These are phyloP conservation scores for Cotesia chilonis DNA, from an alignment of 1,140 invertebrate species.

Conservation along the genomic window DNA sequence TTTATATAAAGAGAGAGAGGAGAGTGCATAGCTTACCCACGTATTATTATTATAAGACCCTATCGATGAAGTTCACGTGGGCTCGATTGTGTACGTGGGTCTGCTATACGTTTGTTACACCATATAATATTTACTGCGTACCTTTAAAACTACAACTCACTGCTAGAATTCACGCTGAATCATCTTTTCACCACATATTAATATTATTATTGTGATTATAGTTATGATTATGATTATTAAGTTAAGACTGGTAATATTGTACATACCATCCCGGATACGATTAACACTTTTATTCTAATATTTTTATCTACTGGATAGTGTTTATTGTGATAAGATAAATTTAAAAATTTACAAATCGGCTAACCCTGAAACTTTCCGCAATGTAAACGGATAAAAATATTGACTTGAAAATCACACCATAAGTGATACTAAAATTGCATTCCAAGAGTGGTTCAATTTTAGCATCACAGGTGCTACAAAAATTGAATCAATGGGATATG, in stretches of 20 bases:
- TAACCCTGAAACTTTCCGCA: too few species aligned
- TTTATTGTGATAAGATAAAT: neutral
- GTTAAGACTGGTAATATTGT: neutral
- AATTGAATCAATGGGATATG: too few species aligned
- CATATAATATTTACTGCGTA: constrained; percentile 21
- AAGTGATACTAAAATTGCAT: too few species aligned
- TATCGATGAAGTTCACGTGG: constrained; percentile 34
- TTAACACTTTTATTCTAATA: constrained; percentile 5
- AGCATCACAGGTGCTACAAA: too few species aligned
- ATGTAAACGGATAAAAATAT: neutral
- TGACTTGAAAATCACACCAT: too few species aligned
- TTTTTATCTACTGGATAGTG: neutral
- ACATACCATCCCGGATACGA: constrained; percentile 1
- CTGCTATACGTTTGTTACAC: constrained; percentile 27
- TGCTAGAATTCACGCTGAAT: constrained; percentile 23
- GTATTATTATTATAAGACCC: constrained; percentile 27
- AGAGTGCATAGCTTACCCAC: constrained; percentile 38
- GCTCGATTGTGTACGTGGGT: constrained; percentile 20
- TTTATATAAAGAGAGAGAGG: constrained; percentile 5
- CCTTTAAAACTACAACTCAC: constrained; percentile 6
- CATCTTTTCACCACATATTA: constrained; percentile 1
- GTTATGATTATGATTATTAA: too few species aligned
- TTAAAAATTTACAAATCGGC: too few species aligned
- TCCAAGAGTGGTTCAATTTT: too few species aligned
- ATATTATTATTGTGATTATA: too few species aligned